Evolutionary conservation across 1,140 invertebrate species (phyloP), one percentile per base, ranked within the genome.

Genomic region (Apis mellifera): DNA sequence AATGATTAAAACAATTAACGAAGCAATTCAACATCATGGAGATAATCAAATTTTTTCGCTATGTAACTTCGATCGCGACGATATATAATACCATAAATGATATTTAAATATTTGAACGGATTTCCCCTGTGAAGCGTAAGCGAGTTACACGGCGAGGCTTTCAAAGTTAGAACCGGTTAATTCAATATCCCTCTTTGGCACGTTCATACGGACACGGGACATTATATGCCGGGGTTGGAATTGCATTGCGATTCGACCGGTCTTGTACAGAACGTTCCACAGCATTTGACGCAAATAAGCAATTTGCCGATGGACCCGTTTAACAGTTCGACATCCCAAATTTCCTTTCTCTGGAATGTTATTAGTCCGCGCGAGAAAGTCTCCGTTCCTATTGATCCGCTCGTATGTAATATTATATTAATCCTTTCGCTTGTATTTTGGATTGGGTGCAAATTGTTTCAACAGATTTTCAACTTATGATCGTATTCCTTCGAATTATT

Each of bases 101-200:
- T 50, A 66, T 86, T 79, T 83, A 59, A 72, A 21, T 74, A 64
- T 54, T 52, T 71, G 69, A 84, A 85, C 52, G 83, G 52, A 60
- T 83, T 84, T 81, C 1, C 66, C 48, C 13, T n/a, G 48, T 23
- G 13, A 79, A 69, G 76, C 76, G 62, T 32, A 71, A 79, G 54
- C 80, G 76, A 83, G 86, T 87, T 87, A 86, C 73, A 76, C 66
- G 15, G 52, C 15, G 60, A 23, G 65, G 68, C 42, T 75, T 68
- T 66, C 86, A 23, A 86, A 87, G 77, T 87, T 85, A 84, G 71
- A 77, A 84, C 32, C 78, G 71, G 70, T 84, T 87, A 79, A 87
- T 86, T 74, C 82, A 84, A 87, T 78, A 86, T 74, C 68, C 60
- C 83, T 64, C 60, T 77, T 78, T 84, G 85, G 75, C 77, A 71